A percentile compares a stretch with the other conserved stretches of the same genome.
Evolutionary conservation across 64 coral and sea anemone species (phyloP).

Genomic region (Pocillopora verrucosa): DNA sequence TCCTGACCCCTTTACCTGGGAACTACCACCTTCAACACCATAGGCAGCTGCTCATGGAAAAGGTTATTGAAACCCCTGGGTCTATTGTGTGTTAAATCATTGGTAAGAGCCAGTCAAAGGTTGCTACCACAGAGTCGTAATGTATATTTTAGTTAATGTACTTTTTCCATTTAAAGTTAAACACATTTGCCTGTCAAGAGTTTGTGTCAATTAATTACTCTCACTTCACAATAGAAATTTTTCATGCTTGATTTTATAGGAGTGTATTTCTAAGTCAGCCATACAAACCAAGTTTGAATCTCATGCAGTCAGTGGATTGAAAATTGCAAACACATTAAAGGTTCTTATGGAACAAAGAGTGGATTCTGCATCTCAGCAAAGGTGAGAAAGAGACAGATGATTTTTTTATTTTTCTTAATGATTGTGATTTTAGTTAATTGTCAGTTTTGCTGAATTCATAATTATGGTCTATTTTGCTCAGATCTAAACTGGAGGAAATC

Average conservation of each 20-base stretch:
- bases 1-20: too few relatives aligned
- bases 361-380: slow-evolving; percentile 69
- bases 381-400: slow-evolving; percentile 27
- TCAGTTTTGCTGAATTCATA: neutral
- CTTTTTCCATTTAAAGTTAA: too few relatives aligned
- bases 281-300: slow-evolving; percentile 98
- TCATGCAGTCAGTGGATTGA: slow-evolving; percentile 84
- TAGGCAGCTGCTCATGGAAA: too few relatives aligned
- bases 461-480: slow-evolving; percentile 4
- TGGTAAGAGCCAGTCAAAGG: too few relatives aligned
- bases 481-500: slow-evolving; percentile 58
- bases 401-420: neutral
- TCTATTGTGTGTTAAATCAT: too few relatives aligned
- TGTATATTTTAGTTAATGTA: neutral
- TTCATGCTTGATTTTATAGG: slow-evolving; percentile 47
- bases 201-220: neutral
- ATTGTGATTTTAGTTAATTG: neutral
- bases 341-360: slow-evolving; percentile 81
- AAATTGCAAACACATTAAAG: slow-evolving; percentile 69
- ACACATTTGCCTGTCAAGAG: neutral
- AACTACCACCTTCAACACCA: too few relatives aligned
- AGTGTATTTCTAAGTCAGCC: slow-evolving; percentile 98
- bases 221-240: neutral
- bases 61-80: too few relatives aligned
- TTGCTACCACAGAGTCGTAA: too few relatives aligned